These are phyloP conservation scores for Gymnothorax javanicus DNA, from an alignment of 2,797 vertebrate species.

Conservation along the genomic window DNA sequence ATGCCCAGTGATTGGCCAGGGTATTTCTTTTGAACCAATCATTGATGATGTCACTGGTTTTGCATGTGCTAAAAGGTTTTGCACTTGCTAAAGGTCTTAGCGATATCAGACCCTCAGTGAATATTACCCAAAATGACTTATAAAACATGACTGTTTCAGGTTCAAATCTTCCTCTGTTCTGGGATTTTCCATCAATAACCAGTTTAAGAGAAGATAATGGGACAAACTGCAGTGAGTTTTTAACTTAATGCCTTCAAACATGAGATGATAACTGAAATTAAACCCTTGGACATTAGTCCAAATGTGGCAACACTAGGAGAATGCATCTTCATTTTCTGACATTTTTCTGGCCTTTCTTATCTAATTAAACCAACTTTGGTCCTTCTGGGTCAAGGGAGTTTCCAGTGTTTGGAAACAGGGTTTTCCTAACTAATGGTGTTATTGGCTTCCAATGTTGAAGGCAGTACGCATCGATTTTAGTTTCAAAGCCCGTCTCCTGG, in stretches of 20 bases:
- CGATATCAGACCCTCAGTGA: too few species aligned
- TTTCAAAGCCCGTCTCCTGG: slow-evolving; percentile 5
- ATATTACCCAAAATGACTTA: too few species aligned
- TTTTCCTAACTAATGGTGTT: not conserved
- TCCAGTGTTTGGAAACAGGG: not conserved
- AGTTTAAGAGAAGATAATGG: not conserved
- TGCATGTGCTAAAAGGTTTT: too few species aligned
- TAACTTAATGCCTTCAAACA: not conserved
- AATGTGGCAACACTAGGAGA: not conserved
- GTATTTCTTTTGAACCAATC: too few species aligned
- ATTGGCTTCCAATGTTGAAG: not conserved
- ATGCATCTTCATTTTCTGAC: not conserved
- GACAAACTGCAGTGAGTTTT: not conserved
- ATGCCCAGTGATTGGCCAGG: too few species aligned
- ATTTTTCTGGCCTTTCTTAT: not conserved
- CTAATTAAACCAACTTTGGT: not conserved
- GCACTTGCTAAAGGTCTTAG: too few species aligned
- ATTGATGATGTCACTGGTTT: too few species aligned
- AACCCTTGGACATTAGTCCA: not conserved
- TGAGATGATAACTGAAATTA: not conserved
- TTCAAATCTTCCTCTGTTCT: too few species aligned
- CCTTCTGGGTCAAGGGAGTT: not conserved
- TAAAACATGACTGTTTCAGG: too few species aligned
- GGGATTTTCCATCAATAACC: too few species aligned
- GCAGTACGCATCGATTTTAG: not conserved